Base-by-base conservation (phyloP, 1,140 invertebrate species). In the Argopecten irradians region DNA sequence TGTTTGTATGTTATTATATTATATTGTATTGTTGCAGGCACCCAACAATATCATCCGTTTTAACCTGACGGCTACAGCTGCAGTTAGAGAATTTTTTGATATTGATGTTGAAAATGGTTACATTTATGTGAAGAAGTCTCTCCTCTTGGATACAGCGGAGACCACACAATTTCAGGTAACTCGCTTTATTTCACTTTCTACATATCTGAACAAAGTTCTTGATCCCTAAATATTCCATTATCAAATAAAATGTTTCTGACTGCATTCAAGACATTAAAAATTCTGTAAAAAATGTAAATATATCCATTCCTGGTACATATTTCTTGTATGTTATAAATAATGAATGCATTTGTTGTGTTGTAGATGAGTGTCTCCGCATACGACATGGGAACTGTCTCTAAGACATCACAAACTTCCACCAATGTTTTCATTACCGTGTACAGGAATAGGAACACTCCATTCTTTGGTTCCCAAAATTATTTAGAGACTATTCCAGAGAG, bases 371-470 rank as follows among this genome's bases (percentile, higher is more conserved):
- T 92, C 28, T 55, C 84, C 41, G 95, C 98, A 2, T 97, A 97
- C 34, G 98, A 99, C 96, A 97, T 97, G 84, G 98, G 98, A 9
- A 96, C 96, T 82, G 98, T 98, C 9, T 94, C 98, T 2, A 97
- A 71, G 34, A 82, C 35, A 11, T 87, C 88, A 0, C 32, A 46
- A 1, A 33, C 83, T 0, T 87, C 85, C 87, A 87, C 87, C 16
- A 87, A 35, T 14, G 84, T 89, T 13, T 82, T 34, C 7, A 90
- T 90, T n/a, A 28, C 9, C 46, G 90, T 90, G 71, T 91, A 36
- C 97, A 19, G 97, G 97, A 46, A 98, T 97, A 85, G 34, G 41
- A 85, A 85, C 34, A 22, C 43, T 14, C 90, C 87, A 13, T 32
- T 85, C 33, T 87, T 85, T 28, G 39, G 55, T 34, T 2, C 11